Conservation (phyloP, 2,888 invertebrate species). For the Pocota personata region DNA sequence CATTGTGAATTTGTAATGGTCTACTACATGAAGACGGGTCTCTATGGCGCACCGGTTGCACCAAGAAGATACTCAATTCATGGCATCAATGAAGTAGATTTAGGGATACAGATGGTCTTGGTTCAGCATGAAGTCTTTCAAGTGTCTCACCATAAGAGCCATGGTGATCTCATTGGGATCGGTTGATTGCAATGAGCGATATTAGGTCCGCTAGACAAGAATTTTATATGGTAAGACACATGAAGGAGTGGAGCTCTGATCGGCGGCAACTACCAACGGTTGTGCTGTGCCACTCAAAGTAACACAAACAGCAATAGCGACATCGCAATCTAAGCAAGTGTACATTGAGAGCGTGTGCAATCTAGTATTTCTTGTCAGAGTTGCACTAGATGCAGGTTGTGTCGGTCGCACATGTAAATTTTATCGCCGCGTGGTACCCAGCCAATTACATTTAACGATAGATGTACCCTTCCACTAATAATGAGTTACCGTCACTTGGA, state of each 20-base stretch:
- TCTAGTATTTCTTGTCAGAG: slow-evolving; percentile 14
- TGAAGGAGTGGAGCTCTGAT: slow-evolving; percentile 53
- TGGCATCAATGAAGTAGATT: slow-evolving; percentile 41
- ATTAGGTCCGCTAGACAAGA: slow-evolving; percentile 13
- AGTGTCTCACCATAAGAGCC: neutral
- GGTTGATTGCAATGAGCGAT: slow-evolving; percentile 15
- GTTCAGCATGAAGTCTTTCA: slow-evolving; percentile 28
- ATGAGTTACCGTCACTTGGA: neutral
- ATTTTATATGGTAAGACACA: slow-evolving; percentile 9
- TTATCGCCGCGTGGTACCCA: neutral
- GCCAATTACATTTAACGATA: slow-evolving; percentile 32
- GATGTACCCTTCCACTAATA: slow-evolving; percentile 11
- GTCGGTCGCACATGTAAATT: neutral
- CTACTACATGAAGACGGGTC: neutral
- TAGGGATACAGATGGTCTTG: slow-evolving; percentile 40
- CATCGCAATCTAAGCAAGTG: slow-evolving; percentile 13
- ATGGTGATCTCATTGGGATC: slow-evolving; percentile 21
- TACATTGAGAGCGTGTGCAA: slow-evolving; percentile 14
- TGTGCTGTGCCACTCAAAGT: slow-evolving; percentile 42
- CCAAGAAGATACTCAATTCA: slow-evolving; percentile 31
- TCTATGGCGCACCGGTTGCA: neutral
- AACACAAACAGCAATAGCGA: slow-evolving; percentile 31
- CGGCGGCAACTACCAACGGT: slow-evolving; percentile 5
- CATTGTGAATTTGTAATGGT: slow-evolving; percentile 39
- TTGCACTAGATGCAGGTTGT: slow-evolving; percentile 2